Evolutionary conservation across 1,140 invertebrate species (phyloP).

Genomic region (Megalopta genalis): DNA sequence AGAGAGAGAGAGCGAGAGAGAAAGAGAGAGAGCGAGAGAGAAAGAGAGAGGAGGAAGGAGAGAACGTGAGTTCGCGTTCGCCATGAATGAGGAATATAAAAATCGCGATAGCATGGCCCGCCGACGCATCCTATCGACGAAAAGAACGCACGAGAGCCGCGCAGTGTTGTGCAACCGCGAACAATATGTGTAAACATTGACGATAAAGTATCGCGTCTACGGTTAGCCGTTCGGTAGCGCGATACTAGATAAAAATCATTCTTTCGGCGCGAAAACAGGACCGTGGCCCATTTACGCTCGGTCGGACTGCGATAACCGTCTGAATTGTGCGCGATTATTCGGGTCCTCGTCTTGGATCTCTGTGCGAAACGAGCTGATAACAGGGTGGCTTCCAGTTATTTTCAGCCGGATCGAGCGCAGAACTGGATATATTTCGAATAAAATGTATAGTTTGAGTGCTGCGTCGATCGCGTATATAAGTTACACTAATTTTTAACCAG

Average conservation of each 20-base stretch:
- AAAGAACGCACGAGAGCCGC: conserved; percentile 22
- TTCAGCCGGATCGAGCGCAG: neutral
- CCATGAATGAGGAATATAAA: conserved; percentile 31
- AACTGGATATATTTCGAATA: neutral
- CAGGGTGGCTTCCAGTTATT: neutral
- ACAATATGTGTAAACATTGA: conserved; percentile 46
- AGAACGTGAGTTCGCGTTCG: neutral
- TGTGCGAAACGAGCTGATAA: neutral
- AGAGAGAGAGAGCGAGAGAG: neutral
- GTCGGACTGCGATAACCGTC: neutral
- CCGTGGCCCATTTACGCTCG: too few relatives aligned
- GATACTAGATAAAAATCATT: conserved; percentile 8
- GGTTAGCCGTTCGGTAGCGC: neutral
- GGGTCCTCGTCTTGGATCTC: neutral
- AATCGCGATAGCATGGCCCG: conserved; percentile 21
- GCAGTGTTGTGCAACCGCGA: conserved; percentile 43
- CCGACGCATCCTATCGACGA: conserved; percentile 12
- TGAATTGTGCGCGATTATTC: neutral
- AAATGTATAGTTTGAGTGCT: too few relatives aligned
- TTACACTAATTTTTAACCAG: too few relatives aligned
- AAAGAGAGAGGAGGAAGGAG: too few relatives aligned
- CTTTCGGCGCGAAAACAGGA: conserved; percentile 4
- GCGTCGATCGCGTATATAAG: too few relatives aligned
- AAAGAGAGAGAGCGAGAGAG: too few relatives aligned
- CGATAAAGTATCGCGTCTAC: neutral